phyloP scores from a whole-genome alignment of 2,113 vertebrate species.

The Apistogramma diplotaenia region DNA sequence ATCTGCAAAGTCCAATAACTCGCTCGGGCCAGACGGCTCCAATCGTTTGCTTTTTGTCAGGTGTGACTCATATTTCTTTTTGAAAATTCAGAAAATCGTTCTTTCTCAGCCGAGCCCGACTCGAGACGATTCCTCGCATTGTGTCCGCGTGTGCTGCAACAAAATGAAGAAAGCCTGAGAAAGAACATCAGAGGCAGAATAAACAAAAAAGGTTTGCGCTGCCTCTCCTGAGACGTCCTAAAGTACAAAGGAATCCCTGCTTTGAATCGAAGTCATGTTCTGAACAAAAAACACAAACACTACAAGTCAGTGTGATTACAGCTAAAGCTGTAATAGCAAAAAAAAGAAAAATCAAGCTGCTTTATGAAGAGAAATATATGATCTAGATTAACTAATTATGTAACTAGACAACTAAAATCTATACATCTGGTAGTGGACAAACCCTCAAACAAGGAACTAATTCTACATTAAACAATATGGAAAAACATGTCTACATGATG shows the following conservation, averaged over 20 bases:
- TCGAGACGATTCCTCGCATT: not conserved
- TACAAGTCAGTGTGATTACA: too few relatives aligned
- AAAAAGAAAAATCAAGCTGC: not conserved
- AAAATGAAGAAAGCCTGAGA: not conserved
- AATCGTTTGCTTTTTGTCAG: not conserved
- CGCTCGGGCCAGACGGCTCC: not conserved
- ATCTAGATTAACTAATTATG: not conserved
- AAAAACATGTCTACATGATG: not conserved
- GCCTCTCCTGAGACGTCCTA: not conserved
- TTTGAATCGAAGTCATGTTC: not conserved
- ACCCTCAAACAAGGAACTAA: not conserved
- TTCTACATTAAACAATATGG: not conserved
- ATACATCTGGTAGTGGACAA: not conserved
- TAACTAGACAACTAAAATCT: not conserved
- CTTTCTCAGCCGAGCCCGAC: not conserved
- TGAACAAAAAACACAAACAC: not conserved
- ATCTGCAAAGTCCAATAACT: not conserved
- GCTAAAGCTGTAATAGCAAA: not conserved
- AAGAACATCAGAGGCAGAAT: not conserved
- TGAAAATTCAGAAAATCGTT: not conserved
- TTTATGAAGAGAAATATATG: not conserved
- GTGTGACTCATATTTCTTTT: not conserved
- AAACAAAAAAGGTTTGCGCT: not conserved
- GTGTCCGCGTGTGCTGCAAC: not conserved
- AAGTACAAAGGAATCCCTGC: not conserved